Evolutionary conservation across 2,113 vertebrate genomes (phyloP).

Genomic region (Myotis yumanensis): DNA sequence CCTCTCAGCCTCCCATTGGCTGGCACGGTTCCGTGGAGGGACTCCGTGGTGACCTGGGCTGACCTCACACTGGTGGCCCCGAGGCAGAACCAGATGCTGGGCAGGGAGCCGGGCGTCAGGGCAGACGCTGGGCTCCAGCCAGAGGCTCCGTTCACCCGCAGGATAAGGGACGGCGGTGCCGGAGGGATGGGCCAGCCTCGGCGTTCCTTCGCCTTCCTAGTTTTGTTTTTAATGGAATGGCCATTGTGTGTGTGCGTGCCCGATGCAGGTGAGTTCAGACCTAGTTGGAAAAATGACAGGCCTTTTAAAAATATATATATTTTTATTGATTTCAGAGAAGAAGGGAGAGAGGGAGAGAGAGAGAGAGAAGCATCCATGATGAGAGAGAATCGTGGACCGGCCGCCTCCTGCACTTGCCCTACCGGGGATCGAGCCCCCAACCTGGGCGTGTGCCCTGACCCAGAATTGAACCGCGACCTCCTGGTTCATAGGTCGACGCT

Average conservation of each 20-base stretch:
- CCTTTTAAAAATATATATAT: background rate
- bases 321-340: too few species aligned
- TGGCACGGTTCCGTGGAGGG: background rate
- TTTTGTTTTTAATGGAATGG: constrained; percentile 1
- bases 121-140: background rate
- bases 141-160: background rate
- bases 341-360: too few species aligned
- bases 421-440: too few species aligned
- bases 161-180: background rate
- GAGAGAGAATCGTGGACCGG: too few species aligned
- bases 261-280: background rate
- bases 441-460: too few species aligned
- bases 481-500: too few species aligned
- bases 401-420: too few species aligned
- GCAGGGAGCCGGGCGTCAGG: background rate
- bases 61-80: constrained; percentile 56
- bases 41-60: background rate
- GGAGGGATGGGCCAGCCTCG: background rate
- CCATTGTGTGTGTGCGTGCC: background rate
- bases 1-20: background rate
- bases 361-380: too few species aligned
- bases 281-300: background rate
- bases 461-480: too few species aligned
- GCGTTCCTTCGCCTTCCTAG: background rate
- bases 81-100: background rate